Percentiles rank a stretch among this genome's conserved stretches.
Evolutionary conservation across 2,797 vertebrate species (phyloP).

Genomic region (Urocyon cinereoargenteus): DNA sequence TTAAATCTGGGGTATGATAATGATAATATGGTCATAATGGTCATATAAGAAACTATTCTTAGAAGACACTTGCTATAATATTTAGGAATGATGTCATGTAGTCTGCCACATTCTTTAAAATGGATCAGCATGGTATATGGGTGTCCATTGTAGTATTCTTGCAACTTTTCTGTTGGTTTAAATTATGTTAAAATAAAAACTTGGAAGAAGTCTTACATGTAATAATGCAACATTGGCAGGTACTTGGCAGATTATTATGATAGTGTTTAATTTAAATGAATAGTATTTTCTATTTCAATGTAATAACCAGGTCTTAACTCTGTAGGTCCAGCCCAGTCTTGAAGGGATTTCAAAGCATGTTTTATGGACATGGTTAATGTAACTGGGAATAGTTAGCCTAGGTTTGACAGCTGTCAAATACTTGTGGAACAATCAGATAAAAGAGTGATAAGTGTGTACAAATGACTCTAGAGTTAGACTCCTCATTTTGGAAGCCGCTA

Average conservation of each 20-base stretch:
- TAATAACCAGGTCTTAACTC: neutral
- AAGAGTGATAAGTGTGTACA: neutral
- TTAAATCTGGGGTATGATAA: neutral
- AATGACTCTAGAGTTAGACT: neutral
- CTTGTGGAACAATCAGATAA: neutral
- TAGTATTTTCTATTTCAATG: slow-evolving; percentile 48
- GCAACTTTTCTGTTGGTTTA: slow-evolving; percentile 13
- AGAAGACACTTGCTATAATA: neutral
- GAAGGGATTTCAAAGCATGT: neutral
- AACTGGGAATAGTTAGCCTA: neutral
- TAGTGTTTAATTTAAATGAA: slow-evolving; percentile 32
- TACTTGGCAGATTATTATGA: slow-evolving; percentile 39
- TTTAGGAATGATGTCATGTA: neutral
- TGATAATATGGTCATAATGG: neutral
- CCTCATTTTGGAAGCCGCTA: neutral
- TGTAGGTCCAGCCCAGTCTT: neutral
- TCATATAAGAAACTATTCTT: neutral
- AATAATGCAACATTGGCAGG: neutral
- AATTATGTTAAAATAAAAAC: slow-evolving; percentile 21
- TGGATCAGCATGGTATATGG: neutral
- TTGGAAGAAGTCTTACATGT: neutral
- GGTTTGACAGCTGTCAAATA: neutral
- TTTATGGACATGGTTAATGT: slow-evolving; percentile 49
- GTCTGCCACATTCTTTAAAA: neutral
- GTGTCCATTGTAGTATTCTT: neutral